These are phyloP conservation scores for Ashinkailepas kermadecensis DNA, from an alignment of 2,888 invertebrate genomes.

Conservation along the genomic window DNA sequence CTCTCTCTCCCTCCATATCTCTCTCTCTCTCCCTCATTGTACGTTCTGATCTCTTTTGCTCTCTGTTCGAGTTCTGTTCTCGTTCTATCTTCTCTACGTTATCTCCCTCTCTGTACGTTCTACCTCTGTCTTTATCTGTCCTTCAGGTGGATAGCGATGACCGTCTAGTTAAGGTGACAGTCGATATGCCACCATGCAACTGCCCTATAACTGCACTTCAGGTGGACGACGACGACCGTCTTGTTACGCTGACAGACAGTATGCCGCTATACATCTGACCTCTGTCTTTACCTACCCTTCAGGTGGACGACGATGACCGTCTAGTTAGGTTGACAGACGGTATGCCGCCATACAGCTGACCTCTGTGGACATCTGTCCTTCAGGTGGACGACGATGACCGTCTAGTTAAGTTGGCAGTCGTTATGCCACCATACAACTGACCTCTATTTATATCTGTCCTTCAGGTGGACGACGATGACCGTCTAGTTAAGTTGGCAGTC, in stretches of 20 bases:
- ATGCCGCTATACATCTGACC: slow-evolving; percentile 53
- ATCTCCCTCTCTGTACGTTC: too few relatives aligned
- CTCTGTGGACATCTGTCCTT: slow-evolving; percentile 44
- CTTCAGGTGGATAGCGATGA: slow-evolving; percentile 80
- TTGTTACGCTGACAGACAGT: too few relatives aligned
- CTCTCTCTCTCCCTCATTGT: too few relatives aligned
- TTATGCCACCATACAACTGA: slow-evolving; percentile 82
- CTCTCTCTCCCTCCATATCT: too few relatives aligned
- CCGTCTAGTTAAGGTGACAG: slow-evolving; percentile 78
- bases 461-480: slow-evolving; percentile 82
- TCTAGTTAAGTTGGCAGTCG: slow-evolving; percentile 86
- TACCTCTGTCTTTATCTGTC: too few relatives aligned
- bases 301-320: slow-evolving; percentile 82
- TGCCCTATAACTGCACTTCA: too few relatives aligned
- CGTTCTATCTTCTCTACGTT: too few relatives aligned
- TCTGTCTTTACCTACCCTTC: slow-evolving; percentile 38
- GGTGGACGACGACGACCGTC: too few relatives aligned
- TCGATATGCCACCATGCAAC: too few relatives aligned
- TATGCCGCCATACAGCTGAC: slow-evolving; percentile 77
- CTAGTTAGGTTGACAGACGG: slow-evolving; percentile 89
- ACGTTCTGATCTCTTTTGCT: too few relatives aligned
- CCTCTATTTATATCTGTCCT: too few relatives aligned
- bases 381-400: slow-evolving; percentile 86
- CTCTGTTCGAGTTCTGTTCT: too few relatives aligned
- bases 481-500: slow-evolving; percentile 86